These are phyloP conservation scores for Drosophila rhopaloa DNA, from an alignment of 1,140 invertebrate genomes.

Conservation along the genomic window DNA sequence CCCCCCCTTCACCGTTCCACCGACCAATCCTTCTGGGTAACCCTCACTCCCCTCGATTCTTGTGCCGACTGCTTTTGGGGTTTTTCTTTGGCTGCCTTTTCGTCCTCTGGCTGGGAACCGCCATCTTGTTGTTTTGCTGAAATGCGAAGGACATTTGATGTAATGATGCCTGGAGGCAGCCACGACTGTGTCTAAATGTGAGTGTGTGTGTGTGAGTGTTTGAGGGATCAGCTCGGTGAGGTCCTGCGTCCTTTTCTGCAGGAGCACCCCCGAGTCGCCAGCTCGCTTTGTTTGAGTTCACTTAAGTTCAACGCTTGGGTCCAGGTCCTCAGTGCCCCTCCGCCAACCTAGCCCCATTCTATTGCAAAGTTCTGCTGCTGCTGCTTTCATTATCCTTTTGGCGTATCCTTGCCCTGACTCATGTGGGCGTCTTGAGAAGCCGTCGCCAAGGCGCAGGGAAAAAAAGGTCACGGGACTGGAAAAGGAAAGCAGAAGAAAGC, in stretches of 20 bases:
- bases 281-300: constrained; percentile 81
- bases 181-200: constrained; percentile 50
- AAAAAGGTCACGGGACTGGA: constrained; percentile 31
- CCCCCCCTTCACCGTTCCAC: neutral
- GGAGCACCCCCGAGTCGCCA: constrained; percentile 56
- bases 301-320: constrained; percentile 81
- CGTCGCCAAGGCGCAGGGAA: constrained; percentile 56
- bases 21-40: constrained; percentile 23
- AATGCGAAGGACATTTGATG: constrained; percentile 83
- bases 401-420: constrained; percentile 75
- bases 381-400: constrained; percentile 82
- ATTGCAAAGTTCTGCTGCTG: constrained; percentile 63
- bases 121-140: constrained; percentile 83
- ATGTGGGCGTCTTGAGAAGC: constrained; percentile 78
- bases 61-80: constrained; percentile 56
- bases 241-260: constrained; percentile 61
- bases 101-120: constrained; percentile 60
- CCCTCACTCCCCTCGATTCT: constrained; percentile 5
- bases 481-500: constrained; percentile 18
- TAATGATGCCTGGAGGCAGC: constrained; percentile 82
- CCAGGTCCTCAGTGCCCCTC: constrained; percentile 33
- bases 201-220: constrained; percentile 23
- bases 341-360: constrained; percentile 36
- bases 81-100: constrained; percentile 71
- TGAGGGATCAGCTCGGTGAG: constrained; percentile 49